phyloP scores from a whole-genome alignment of 2,888 invertebrate genomes.

The Drosophila anomalata region DNA sequence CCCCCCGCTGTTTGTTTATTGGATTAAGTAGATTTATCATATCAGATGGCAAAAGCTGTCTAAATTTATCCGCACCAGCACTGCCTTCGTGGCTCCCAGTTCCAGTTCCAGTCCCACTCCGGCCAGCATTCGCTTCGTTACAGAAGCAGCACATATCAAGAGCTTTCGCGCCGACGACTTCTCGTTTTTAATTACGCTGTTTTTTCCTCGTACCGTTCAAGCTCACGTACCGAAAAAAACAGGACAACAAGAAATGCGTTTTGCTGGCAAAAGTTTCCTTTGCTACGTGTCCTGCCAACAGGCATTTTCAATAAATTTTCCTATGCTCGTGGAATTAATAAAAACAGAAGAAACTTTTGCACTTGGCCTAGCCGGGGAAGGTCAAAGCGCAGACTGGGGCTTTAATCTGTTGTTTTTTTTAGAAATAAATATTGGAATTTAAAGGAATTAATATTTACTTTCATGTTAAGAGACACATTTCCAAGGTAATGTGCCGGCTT shows the following conservation, averaged over 20 bases:
- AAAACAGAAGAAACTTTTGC: slow-evolving; percentile 57
- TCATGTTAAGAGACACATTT: not conserved
- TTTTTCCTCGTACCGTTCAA: slow-evolving; percentile 61
- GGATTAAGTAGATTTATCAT: slow-evolving; percentile 77
- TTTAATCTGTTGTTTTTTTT: slow-evolving; percentile 1
- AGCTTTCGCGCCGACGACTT: slow-evolving; percentile 49
- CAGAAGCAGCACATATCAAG: slow-evolving; percentile 37
- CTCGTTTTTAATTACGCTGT: slow-evolving; percentile 73
- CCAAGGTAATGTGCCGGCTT: slow-evolving; percentile 10
- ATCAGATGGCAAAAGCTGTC: slow-evolving; percentile 58
- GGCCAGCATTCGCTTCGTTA: slow-evolving; percentile 8
- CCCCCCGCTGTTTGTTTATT: slow-evolving; percentile 56
- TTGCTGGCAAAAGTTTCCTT: slow-evolving; percentile 45
- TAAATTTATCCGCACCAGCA: slow-evolving; percentile 40
- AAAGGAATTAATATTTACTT: not conserved
- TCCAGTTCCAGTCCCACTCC: slow-evolving; percentile 1
- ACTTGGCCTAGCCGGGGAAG: slow-evolving; percentile 62
- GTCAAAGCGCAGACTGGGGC: slow-evolving; percentile 23
- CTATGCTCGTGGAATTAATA: slow-evolving; percentile 66
- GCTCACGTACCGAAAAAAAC: slow-evolving; percentile 58
- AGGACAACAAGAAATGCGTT: slow-evolving; percentile 33
- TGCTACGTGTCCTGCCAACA: slow-evolving; percentile 68
- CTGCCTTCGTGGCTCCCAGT: slow-evolving; percentile 11
- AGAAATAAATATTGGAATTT: slow-evolving; percentile 22
- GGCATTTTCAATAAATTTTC: slow-evolving; percentile 72